Evolutionary conservation across 2,113 vertebrate genomes (phyloP), one percentile per base, ranked within the genome.

Genomic region (Ameiurus melas): DNA sequence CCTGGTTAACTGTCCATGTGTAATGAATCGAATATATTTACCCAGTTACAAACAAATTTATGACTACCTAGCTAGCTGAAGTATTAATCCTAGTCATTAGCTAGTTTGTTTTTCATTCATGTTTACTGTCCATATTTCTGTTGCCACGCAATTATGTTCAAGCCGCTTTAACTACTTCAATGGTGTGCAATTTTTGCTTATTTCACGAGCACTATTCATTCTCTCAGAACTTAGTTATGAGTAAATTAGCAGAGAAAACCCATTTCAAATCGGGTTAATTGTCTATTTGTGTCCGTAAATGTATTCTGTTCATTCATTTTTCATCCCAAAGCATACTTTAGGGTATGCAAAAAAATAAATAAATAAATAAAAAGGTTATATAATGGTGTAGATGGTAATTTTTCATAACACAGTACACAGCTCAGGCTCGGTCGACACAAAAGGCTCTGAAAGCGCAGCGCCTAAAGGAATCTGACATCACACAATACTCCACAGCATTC

Each of bases 401-500:
- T 60, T 57, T 64, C 12, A 36, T 80, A 66, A 19, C n/a, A 53
- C 5, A 1, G 10, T 25, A 53, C 51, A 55, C 53, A 53, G 87
- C 64, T 36, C 20, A 33, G 57, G 60, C 64, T 70, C 53, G 68
- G 79, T 71, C 39, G 62, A 85, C 78, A 85, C 71, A 71, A 66
- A 85, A 89, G 68, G 39, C 53, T 70, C 30, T 36, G 25, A 85
- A 87, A 85, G 66, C 77, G 77, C 43, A 85, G 33, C 62, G 43
- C 89, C 89, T 90, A 81, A 90, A 88, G 88, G 78, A 70, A 68
- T 43, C 78, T 79, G 88, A 77, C 55, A 82, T 39, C 80, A 87
- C 43, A 51, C 25, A 81, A 90, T 62, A 55, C 85, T 84, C 86
- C 73, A 89, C 83, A 70, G 82, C 73, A 22, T 90, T 68, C 88